A percentile compares a stretch with the other conserved stretches of the same genome.
phyloP scores from a whole-genome alignment of 2,888 invertebrate genomes.

The Cephus spinipes region DNA sequence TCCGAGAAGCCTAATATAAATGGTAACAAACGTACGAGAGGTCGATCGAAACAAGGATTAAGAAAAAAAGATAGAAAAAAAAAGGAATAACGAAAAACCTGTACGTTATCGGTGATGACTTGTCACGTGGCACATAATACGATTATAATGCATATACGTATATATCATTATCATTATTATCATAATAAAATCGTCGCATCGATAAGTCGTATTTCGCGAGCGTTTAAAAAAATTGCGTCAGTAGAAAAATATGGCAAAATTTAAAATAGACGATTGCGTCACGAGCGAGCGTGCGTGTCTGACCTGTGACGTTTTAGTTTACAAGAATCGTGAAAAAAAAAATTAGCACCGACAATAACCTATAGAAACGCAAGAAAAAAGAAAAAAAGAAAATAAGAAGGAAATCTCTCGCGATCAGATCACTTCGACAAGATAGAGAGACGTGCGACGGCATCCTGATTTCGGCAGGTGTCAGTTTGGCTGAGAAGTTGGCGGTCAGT shows the following conservation, averaged over 20 bases:
- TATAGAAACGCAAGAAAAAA: constrained; percentile 19
- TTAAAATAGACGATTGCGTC: constrained; percentile 18
- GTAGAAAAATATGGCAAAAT: constrained; percentile 42
- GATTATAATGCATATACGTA: constrained; percentile 12
- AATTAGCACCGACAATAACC: constrained; percentile 10
- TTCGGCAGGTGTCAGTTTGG: constrained; percentile 49
- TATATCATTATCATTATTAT: constrained; percentile 10
- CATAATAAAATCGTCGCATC: background rate
- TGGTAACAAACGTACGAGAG: background rate
- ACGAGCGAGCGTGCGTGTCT: constrained; percentile 8
- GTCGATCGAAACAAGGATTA: background rate
- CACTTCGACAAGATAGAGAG: constrained; percentile 28
- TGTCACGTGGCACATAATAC: background rate
- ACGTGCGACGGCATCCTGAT: constrained; percentile 47
- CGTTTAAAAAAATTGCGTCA: constrained; percentile 21
- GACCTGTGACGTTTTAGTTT: background rate
- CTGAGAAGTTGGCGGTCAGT: constrained; percentile 45
- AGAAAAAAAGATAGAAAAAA: too few relatives aligned
- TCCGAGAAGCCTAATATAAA: background rate
- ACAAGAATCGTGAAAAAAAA: constrained; percentile 8
- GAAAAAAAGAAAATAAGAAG: constrained; percentile 22
- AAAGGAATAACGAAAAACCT: background rate
- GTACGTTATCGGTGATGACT: background rate
- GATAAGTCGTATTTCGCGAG: constrained; percentile 21
- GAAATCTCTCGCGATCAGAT: constrained; percentile 23